Base-by-base conservation (phyloP, 2,113 vertebrate species). In the Takifugu bimaculatus region DNA sequence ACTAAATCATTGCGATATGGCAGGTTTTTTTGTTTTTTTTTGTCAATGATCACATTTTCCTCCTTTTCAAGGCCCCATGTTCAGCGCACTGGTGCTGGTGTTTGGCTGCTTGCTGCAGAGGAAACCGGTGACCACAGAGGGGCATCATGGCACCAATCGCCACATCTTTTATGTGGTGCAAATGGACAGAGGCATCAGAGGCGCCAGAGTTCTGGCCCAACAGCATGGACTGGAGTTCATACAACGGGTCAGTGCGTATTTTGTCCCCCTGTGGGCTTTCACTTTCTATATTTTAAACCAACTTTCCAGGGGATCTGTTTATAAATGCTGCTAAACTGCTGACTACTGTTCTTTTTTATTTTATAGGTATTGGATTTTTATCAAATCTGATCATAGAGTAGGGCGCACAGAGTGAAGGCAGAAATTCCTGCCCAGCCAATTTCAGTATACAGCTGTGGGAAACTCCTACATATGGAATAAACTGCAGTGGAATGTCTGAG, bases 161-260 rank as follows among this genome's bases (percentile, higher is more conserved):
- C 65, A 77, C 75, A 79, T 92, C 84, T 91, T 93, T 88, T 91
- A 90, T 45, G 78, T 85, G 51, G 75, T 92, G 79, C 88, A 92
- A 89, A 91, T 92, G 87, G 88, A 92, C 75, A 88, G 92, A 92
- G 92, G 92, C 88, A 85, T 85, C 88, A 72, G 72, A 87, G 90
- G 85, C 68, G 92, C 90, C 79, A 89, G 85, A 88, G 87, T 85
- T 83, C 86, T 94, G 92, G 91, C 91, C 85, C 84, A 90, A 88
- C 91, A 91, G 86, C 91, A 88, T 26, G 84, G 88, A 88, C 90
- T 92, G 85, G 90, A 92, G 91, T 95, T 95, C 91, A 93, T 94
- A 93, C 93, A 93, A 85, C 92, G 87, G 94, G 95, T 96, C 92
- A 95, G 92, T 88, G 90, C 88, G 90, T 92, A n/a, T 93, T 93